Percentiles rank a stretch among this genome's conserved stretches.
phyloP scores from a whole-genome alignment of 2,113 vertebrate species.

The Ailuropoda melanoleuca region DNA sequence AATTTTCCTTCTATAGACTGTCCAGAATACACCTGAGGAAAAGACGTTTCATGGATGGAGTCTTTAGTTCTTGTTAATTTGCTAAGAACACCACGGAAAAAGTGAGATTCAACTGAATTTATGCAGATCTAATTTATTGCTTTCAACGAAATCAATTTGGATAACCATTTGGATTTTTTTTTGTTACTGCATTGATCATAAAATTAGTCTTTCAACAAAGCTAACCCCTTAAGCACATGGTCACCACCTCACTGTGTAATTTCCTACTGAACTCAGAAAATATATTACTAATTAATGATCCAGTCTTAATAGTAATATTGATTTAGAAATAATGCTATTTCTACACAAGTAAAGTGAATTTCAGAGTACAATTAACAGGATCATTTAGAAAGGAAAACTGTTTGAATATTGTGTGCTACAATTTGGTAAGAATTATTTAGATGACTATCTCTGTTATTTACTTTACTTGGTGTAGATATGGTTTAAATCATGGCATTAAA shows the following conservation, averaged over 20 bases:
- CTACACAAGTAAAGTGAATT: background rate
- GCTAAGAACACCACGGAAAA: background rate
- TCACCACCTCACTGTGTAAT: background rate
- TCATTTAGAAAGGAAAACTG: background rate
- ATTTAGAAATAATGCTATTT: background rate
- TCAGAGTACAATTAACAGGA: background rate
- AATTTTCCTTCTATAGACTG: background rate
- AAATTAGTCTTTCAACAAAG: background rate
- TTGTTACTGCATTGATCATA: background rate
- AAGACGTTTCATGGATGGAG: background rate
- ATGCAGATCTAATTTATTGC: background rate
- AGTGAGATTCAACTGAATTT: background rate
- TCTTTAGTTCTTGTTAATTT: background rate
- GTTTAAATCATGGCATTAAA: background rate
- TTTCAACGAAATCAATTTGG: slow-evolving; percentile 8
- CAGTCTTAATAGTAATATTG: slow-evolving; percentile 27
- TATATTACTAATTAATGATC: slow-evolving; percentile 20
- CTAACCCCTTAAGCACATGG: background rate
- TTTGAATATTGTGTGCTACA: background rate
- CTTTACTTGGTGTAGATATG: background rate
- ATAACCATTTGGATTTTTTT: background rate
- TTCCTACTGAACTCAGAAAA: slow-evolving; percentile 13
- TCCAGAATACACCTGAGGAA: background rate
- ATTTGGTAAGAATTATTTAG: background rate
- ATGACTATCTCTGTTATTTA: background rate